Conservation (phyloP, 30 jellyfish, hydroid and myxozoan genomes). For the Cassiopea xamachana region DNA sequence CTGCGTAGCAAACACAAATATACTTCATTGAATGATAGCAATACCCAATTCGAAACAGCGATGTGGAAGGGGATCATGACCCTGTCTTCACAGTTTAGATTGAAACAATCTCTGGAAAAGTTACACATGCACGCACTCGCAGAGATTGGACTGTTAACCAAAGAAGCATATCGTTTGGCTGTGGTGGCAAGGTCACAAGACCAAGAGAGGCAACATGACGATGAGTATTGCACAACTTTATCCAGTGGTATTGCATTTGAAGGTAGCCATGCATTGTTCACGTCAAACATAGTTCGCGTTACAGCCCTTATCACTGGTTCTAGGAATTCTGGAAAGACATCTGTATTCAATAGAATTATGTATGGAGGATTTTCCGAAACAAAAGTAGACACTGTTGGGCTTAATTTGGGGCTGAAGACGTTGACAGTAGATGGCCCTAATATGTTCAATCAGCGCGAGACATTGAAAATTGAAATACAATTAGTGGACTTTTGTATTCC, state of each 20-base stretch:
- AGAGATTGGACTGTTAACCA: slow-evolving; percentile 36
- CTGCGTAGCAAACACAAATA: neutral
- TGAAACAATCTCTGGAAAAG: neutral
- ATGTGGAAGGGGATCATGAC: neutral
- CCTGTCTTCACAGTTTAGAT: neutral
- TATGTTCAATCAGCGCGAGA: slow-evolving; percentile 28
- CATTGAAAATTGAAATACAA: slow-evolving; percentile 26
- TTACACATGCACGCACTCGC: slow-evolving; percentile 9
- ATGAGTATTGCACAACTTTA: neutral
- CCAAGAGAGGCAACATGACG: neutral
- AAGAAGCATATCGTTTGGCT: neutral
- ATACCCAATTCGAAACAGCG: neutral
- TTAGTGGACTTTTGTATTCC: slow-evolving; percentile 5
- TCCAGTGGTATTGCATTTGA: slow-evolving; percentile 25
- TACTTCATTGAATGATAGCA: neutral
- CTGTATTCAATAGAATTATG: slow-evolving; percentile 15
- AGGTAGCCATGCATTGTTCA: neutral
- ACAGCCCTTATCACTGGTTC: slow-evolving; percentile 37
- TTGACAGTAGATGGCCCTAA: slow-evolving; percentile 40
- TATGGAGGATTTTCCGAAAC: neutral
- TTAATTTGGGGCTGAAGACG: slow-evolving; percentile 37
- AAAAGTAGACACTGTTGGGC: slow-evolving; percentile 1
- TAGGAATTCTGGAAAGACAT: slow-evolving; percentile 23
- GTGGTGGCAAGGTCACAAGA: neutral
- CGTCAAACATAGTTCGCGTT: neutral